Base-by-base conservation (phyloP, 2,888 invertebrate species). In the Brenthis daphne region DNA sequence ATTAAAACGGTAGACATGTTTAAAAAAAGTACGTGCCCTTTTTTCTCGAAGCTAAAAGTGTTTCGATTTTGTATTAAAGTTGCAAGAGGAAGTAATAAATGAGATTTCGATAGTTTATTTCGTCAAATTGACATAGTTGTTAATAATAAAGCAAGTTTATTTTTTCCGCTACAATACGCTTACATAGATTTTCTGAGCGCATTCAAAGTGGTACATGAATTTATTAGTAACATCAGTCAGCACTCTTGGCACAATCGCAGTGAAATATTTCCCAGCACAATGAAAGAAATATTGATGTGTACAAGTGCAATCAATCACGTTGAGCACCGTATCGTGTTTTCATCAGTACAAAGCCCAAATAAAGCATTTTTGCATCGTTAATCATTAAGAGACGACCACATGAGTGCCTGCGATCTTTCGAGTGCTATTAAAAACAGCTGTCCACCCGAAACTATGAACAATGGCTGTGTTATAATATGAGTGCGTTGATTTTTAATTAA, bases 251-350 rank as follows among this genome's bases (percentile, higher is more conserved):
- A 74, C 56, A 69, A 69, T 63, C 66, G 50, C 50, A 66, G 75
- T 84, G 81, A 85, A 83, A 85, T 86, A 87, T 86, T 80, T 80
- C 78, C 71, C 72, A 76, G 69, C 69, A 85, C 85, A 87, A 85
- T 83, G 83, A 83, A 84, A 82, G 83, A 84, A 84, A 84, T 83
- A 85, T 85, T 81, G 82, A 84, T 81, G 78, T 77, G 81, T 81
- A 80, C 78, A 72, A 73, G 70, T 69, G 72, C 72, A 72, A 80
- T 80, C 78, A 79, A 80, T 80, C 78, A 78, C 74, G 66, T 55
- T 63, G 56, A 57, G 73, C 68, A 66, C 76, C 73, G 79, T 81
- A 79, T 82, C 78, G 76, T 78, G 75, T 67, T 63, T 63, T 78
- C 78, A 81, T 81, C 82, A 81, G 82, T 82, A 79, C 76, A 77